These are phyloP conservation scores for Plebejus anna DNA, from an alignment of 2,888 invertebrate genomes.

Conservation along the genomic window DNA sequence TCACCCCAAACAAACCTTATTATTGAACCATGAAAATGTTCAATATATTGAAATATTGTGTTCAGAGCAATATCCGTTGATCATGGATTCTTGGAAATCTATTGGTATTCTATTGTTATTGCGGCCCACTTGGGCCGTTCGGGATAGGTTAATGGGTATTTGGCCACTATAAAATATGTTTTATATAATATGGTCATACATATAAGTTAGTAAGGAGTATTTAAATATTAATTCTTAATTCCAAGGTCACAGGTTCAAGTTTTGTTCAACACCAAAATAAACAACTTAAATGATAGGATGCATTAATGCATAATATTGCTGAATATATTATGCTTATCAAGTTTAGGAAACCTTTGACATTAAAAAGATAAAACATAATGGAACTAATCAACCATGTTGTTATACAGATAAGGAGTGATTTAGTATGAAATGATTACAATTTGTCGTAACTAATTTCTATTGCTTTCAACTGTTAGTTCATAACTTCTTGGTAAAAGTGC, in stretches of 20 bases:
- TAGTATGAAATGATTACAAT: background rate
- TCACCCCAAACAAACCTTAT: too few relatives aligned
- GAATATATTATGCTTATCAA: background rate
- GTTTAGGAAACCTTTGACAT: slow-evolving; percentile 22
- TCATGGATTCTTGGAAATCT: too few relatives aligned
- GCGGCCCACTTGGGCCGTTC: too few relatives aligned
- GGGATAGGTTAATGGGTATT: background rate
- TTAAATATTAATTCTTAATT: too few relatives aligned
- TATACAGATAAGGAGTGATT: background rate
- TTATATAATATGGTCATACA: background rate
- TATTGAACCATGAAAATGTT: too few relatives aligned
- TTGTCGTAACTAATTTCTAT: background rate
- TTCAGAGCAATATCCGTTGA: too few relatives aligned
- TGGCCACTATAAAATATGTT: background rate
- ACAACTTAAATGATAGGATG: background rate
- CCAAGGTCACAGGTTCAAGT: background rate
- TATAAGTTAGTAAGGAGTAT: too few relatives aligned
- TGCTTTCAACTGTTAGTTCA: background rate
- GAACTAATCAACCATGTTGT: background rate
- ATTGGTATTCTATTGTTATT: too few relatives aligned
- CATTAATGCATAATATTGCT: slow-evolving; percentile 1
- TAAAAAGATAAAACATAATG: slow-evolving; percentile 12
- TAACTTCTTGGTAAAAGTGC: background rate
- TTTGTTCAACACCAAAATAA: background rate
- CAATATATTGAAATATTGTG: too few relatives aligned